Percentiles rank a stretch among this genome's conserved stretches.
phyloP scores from a whole-genome alignment of 2,797 vertebrate species.

The Sebastolobus alascanus region DNA sequence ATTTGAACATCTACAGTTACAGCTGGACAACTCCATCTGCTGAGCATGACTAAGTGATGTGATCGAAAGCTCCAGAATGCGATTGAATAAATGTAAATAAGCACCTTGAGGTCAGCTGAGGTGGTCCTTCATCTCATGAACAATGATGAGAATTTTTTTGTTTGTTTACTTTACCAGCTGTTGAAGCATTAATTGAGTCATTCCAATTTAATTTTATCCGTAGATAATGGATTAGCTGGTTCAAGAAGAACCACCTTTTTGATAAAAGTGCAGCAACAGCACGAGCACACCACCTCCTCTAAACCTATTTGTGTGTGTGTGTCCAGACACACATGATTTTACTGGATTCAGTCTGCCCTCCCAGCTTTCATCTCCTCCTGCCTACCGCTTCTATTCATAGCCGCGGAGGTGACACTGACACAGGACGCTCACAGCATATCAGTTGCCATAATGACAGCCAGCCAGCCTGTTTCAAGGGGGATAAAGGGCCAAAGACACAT shows the following conservation, averaged over 20 bases:
- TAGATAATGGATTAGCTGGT: not conserved
- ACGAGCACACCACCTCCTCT: not conserved
- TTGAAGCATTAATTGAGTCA: not conserved
- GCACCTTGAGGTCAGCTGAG: not conserved
- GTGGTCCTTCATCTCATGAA: not conserved
- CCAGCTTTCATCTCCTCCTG: conserved; percentile 45
- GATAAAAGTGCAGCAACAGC: not conserved
- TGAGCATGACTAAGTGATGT: too few relatives aligned
- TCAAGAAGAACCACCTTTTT: not conserved
- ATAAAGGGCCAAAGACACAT: conserved; percentile 45
- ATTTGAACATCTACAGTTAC: not conserved
- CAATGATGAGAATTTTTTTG: not conserved
- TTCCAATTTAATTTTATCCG: not conserved
- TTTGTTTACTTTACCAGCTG: not conserved
- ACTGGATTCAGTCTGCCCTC: conserved; percentile 26
- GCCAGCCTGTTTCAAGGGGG: conserved; percentile 38
- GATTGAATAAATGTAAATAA: not conserved
- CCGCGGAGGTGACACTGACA: conserved; percentile 69
- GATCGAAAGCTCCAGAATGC: not conserved
- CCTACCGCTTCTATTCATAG: conserved; percentile 68
- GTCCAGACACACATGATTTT: not conserved
- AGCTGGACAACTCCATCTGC: not conserved
- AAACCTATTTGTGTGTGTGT: conserved; percentile 1
- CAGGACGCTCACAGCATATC: conserved; percentile 64
- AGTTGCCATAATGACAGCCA: conserved; percentile 53